Evolutionary conservation across 2,888 invertebrate genomes (phyloP), one percentile per base, ranked within the genome.

Genomic region (Lepas anatifera): DNA sequence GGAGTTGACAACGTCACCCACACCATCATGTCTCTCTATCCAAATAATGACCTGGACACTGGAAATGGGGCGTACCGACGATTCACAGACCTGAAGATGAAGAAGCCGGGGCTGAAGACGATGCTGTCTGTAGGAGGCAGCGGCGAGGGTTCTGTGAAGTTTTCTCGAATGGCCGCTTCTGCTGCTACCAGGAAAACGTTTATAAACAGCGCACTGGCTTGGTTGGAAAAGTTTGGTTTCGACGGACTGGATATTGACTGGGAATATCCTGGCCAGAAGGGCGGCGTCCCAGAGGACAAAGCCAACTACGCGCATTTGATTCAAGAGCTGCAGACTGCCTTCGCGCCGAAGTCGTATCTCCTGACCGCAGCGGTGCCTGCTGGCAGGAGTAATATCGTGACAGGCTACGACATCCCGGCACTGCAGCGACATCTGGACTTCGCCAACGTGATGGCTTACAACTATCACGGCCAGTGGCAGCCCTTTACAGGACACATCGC

Each of bases 381-480:
- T 1, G 82, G 85, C 0, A 76, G 77, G n/a, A 71, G 73, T 11
- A 76, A 78, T 8, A 78, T 79, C 46, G 80, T 81, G 0, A 73
- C 78, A 29, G 87, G 87, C 0, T 89, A 88, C 75, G 81, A 87
- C 76, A 83, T 88, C 35, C 79, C 84, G 18, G 18, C 43, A 13
- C 16, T 43, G 16, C 43, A 43, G 18, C 13, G 18, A 18, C 18
- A 13, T 18, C 16, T 39, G 39, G 18, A 46, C 13, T 22, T 73
- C 93, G 93, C 78, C 93, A 93, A n/a, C n/a, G n/a, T n/a, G n/a
- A n/a, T n/a, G n/a, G n/a, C n/a, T n/a, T n/a, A n/a, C n/a, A n/a
- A n/a, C 79, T 92, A 92, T 78, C 91, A 92, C 75, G 92, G 92
- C 0, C 84, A 87, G 7, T 92, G 91, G 91, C 89, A 92, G 75